Evolutionary conservation across 2,113 vertebrate genomes (phyloP).

Genomic region (Rafetus swinhoei): DNA sequence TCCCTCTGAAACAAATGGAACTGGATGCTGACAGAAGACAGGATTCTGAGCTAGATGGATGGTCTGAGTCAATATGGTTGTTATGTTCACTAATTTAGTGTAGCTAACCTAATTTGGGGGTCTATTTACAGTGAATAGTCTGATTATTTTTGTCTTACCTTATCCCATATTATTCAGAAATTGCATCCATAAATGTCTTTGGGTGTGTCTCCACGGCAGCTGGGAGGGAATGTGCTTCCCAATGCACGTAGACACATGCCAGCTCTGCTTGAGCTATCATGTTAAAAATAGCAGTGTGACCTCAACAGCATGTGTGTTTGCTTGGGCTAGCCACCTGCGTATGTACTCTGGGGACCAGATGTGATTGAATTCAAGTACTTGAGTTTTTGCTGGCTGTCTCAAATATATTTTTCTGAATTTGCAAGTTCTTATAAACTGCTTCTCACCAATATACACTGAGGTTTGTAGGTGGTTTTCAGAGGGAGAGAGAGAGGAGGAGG

Average conservation of each 20-base stretch:
- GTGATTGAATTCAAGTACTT: background rate
- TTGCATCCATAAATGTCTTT: background rate
- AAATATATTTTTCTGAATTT: background rate
- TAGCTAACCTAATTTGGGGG: background rate
- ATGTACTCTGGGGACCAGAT: background rate
- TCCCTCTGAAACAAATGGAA: background rate
- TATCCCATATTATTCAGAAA: background rate
- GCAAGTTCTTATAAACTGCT: background rate
- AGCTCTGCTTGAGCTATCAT: background rate
- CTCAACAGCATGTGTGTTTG: background rate
- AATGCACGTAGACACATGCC: background rate
- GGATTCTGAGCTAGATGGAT: background rate
- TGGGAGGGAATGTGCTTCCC: background rate
- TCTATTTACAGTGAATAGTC: background rate
- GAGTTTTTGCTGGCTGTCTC: background rate
- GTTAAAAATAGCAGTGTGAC: background rate
- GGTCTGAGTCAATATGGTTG: background rate
- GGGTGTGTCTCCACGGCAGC: background rate
- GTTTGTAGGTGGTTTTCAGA: background rate
- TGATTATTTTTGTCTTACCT: background rate
- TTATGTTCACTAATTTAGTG: background rate
- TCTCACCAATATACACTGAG: background rate
- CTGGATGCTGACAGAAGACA: background rate
- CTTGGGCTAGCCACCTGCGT: background rate
- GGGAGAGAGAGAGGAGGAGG: too few species aligned